A percentile compares a stretch with the other conserved stretches of the same genome.
Evolutionary conservation across 2,888 invertebrate species (phyloP).

Genomic region (Chymomyza caudatula): DNA sequence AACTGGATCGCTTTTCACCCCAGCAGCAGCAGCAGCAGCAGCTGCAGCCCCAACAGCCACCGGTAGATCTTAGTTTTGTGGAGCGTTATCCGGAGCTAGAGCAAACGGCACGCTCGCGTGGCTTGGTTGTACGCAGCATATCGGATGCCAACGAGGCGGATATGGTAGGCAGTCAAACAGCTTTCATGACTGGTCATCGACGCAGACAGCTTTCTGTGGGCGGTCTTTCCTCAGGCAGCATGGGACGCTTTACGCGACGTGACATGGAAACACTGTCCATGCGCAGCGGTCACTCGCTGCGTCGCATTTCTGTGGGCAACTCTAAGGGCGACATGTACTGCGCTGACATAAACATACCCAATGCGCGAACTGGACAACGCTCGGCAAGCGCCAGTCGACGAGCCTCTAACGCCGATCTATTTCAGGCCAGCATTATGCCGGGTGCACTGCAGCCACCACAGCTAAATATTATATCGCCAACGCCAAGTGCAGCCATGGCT

Average conservation of each 20-base stretch:
- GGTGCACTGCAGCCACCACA: conserved; percentile 50
- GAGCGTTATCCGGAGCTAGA: conserved; percentile 74
- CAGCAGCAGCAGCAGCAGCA: conserved; percentile 53
- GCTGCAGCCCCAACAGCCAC: conserved; percentile 54
- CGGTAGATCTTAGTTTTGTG: conserved; percentile 70
- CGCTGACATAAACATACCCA: conserved; percentile 76
- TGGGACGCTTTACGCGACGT: conserved; percentile 57
- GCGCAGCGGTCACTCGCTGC: conserved; percentile 74
- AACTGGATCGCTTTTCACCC: conserved; percentile 56
- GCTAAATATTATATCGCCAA: conserved; percentile 72
- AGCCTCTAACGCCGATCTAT: conserved; percentile 71
- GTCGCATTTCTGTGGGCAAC: conserved; percentile 74
- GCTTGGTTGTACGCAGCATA: conserved; percentile 75
- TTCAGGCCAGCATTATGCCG: conserved; percentile 57
- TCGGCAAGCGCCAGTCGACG: conserved; percentile 72
- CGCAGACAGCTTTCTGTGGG: conserved; percentile 73
- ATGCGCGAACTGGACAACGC: conserved; percentile 45
- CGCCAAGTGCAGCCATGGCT: conserved; percentile 57
- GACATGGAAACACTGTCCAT: conserved; percentile 74
- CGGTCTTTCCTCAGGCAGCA: conserved; percentile 66
- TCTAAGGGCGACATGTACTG: conserved; percentile 76
- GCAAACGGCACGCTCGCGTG: conserved; percentile 69
- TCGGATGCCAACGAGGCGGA: conserved; percentile 72
- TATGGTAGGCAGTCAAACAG: conserved; percentile 26
- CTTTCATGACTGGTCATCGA: conserved; percentile 55